phyloP scores from a whole-genome alignment of 2,888 invertebrate genomes.

The Taphrorychus bicolor region DNA sequence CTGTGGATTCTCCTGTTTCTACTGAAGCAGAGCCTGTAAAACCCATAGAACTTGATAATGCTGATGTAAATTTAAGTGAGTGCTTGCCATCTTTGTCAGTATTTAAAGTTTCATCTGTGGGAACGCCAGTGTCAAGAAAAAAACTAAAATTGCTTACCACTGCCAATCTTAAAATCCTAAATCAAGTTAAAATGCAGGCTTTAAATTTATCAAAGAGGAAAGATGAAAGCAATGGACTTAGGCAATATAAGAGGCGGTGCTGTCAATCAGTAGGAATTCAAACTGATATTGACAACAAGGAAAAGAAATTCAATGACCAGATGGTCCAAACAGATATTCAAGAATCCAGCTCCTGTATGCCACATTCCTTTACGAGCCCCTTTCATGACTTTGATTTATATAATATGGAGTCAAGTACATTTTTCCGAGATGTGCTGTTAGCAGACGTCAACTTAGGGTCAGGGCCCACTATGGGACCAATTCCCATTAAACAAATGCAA shows the following conservation, averaged over 20 bases:
- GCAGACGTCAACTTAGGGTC: constrained; percentile 26
- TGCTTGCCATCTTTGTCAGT: background rate
- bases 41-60: background rate
- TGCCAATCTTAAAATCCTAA: constrained; percentile 28
- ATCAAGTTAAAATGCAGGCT: constrained; percentile 39
- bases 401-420: constrained; percentile 18
- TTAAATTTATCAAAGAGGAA: constrained; percentile 35
- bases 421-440: background rate
- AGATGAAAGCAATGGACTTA: background rate
- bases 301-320: constrained; percentile 12
- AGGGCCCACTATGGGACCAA: constrained; percentile 22
- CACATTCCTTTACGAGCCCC: background rate
- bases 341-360: background rate
- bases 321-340: constrained; percentile 31
- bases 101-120: background rate
- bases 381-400: background rate
- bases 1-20: background rate
- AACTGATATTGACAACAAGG: background rate
- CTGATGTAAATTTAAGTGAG: background rate
- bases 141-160: constrained; percentile 18
- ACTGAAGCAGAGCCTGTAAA: background rate
- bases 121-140: background rate
- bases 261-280: background rate
- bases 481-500: background rate
- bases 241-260: background rate